Evolutionary conservation across 2,888 invertebrate species (phyloP).

Genomic region (Rhagonycha fulva): DNA sequence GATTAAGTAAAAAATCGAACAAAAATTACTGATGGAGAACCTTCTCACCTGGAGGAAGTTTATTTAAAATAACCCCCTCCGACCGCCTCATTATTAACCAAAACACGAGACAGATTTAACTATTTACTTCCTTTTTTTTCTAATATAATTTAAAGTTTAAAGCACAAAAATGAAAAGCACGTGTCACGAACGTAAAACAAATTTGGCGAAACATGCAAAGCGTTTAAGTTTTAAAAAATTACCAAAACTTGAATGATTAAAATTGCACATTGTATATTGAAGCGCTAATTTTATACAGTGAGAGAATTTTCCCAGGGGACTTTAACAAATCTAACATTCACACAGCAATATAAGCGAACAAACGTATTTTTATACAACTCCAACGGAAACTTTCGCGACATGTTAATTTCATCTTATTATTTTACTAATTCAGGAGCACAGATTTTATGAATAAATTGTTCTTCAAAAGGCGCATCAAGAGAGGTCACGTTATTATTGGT

Average conservation of each 20-base stretch:
- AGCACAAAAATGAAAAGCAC: neutral
- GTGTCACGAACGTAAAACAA: neutral
- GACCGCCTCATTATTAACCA: too few species aligned
- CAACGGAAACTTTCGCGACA: slow-evolving; percentile 12
- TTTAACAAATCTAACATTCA: slow-evolving; percentile 3
- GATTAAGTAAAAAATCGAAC: too few species aligned
- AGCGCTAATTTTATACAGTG: neutral
- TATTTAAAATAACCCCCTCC: too few species aligned
- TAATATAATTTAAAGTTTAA: neutral
- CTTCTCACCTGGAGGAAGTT: too few species aligned
- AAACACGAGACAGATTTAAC: neutral
- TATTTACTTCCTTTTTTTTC: neutral
- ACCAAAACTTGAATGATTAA: neutral
- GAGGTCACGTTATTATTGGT: neutral
- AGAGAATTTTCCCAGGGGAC: slow-evolving; percentile 12
- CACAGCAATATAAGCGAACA: slow-evolving; percentile 14
- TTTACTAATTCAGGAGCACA: neutral
- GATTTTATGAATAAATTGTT: neutral
- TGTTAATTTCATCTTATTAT: slow-evolving; percentile 7
- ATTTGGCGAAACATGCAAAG: neutral
- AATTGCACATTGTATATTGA: slow-evolving; percentile 1
- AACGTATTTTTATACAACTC: slow-evolving; percentile 6
- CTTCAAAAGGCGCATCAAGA: neutral
- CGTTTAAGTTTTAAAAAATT: neutral
- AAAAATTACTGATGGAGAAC: too few species aligned